These are phyloP conservation scores for Cotesia glomerata DNA, from an alignment of 1,140 invertebrate genomes.

Conservation along the genomic window DNA sequence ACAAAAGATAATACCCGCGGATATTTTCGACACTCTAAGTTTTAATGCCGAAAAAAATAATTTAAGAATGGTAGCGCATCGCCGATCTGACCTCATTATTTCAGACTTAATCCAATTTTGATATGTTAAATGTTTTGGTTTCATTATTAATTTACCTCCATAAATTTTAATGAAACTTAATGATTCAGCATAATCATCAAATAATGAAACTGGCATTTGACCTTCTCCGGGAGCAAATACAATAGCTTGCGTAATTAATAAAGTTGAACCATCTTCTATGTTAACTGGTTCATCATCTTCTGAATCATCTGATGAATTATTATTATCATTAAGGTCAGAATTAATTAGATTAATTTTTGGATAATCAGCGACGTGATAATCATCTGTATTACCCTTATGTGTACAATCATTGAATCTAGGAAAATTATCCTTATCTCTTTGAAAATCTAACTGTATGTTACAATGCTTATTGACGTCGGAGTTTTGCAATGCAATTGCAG, in stretches of 20 bases:
- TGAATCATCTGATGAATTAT: no score
- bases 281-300: no score
- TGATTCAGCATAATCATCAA: not conserved
- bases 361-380: no score
- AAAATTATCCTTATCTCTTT: no score
- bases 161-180: slow-evolving; percentile 2
- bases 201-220: not conserved
- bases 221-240: not conserved
- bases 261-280: no score
- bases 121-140: not conserved
- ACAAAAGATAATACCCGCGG: not conserved
- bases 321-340: no score
- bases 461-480: not conserved
- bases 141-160: not conserved
- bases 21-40: not conserved
- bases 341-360: no score
- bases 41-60: not conserved
- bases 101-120: not conserved
- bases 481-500: not conserved
- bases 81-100: not conserved
- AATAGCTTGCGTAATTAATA: no score
- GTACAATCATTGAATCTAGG: no score
- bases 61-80: not conserved
- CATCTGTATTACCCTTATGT: no score
- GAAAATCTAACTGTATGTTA: not conserved